A percentile compares a stretch with the other conserved stretches of the same genome.
phyloP scores from a whole-genome alignment of 2,113 vertebrate species.

The Nerophis ophidion region DNA sequence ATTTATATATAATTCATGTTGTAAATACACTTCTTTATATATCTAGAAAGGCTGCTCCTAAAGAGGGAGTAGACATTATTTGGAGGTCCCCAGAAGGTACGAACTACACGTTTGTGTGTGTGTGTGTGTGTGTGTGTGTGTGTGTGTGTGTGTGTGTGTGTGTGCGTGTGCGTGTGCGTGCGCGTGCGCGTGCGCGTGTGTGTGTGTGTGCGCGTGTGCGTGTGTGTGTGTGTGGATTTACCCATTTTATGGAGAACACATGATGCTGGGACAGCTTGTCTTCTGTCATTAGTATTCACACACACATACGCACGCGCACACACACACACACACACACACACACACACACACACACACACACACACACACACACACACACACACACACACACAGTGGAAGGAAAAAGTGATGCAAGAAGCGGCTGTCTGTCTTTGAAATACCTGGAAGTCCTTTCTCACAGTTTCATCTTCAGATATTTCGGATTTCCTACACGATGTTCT shows the following conservation, averaged over 20 bases:
- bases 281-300: conserved; percentile 18
- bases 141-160: too few species aligned
- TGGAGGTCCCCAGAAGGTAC: too few species aligned
- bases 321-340: too few species aligned
- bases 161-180: background rate
- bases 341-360: too few species aligned
- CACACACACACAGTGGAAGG: background rate
- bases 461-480: background rate
- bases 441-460: background rate
- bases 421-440: conserved; percentile 7
- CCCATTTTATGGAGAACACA: conserved; percentile 3
- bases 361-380: background rate
- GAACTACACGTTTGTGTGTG: too few species aligned
- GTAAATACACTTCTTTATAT: too few species aligned
- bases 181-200: conserved; percentile 16
- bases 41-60: too few species aligned
- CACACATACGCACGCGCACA: background rate
- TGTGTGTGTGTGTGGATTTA: conserved; percentile 23
- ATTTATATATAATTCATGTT: too few species aligned
- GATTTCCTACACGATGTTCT: background rate
- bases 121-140: too few species aligned
- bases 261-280: conserved; percentile 7
- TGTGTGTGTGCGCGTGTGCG: too few species aligned
- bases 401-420: background rate
- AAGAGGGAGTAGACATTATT: too few species aligned